phyloP scores from a whole-genome alignment of 2,797 vertebrate genomes.

The Stomatorhinus walkeri region DNA sequence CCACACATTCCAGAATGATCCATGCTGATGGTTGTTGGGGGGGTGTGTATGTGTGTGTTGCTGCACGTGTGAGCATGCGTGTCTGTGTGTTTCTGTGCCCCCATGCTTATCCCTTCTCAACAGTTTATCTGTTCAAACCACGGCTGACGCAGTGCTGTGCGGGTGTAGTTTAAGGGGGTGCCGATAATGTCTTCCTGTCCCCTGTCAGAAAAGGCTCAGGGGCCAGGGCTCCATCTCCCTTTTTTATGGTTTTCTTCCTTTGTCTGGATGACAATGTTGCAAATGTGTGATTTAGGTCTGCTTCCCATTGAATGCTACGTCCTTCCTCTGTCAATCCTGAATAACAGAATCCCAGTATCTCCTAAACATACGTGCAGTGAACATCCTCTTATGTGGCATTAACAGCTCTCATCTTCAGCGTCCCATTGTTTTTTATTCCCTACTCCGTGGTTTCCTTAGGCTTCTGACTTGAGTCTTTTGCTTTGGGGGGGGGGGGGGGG shows the following conservation, averaged over 20 bases:
- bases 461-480: background rate
- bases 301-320: background rate
- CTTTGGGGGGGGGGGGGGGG: too few relatives aligned
- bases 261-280: background rate
- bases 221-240: background rate
- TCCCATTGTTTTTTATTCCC: background rate
- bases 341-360: background rate
- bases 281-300: background rate
- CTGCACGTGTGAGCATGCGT: background rate
- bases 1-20: background rate
- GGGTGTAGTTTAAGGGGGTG: background rate
- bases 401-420: background rate
- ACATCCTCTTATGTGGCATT: background rate
- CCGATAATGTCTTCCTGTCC: background rate
- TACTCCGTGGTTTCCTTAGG: background rate
- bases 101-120: background rate
- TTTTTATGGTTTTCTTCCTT: background rate
- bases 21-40: background rate
- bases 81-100: background rate
- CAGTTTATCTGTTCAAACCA: background rate
- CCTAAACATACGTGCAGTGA: background rate
- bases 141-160: background rate
- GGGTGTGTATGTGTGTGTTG: background rate
- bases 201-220: background rate
- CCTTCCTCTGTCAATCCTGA: background rate